Percentiles rank a stretch among this genome's conserved stretches.
Conservation (phyloP, 2,888 invertebrate genomes). For the Prenolepis imparis region DNA sequence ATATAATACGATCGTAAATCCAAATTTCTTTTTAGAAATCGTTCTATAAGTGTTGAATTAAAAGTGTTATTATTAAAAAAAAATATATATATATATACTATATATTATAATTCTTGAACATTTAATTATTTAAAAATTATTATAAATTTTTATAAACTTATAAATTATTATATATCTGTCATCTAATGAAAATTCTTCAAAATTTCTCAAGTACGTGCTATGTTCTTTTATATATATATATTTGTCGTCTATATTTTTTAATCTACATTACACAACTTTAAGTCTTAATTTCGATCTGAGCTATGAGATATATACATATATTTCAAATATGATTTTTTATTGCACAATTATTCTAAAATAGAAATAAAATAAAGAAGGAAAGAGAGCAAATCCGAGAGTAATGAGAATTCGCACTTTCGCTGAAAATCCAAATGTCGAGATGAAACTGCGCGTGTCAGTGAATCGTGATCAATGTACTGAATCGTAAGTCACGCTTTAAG, state of each 20-base stretch:
- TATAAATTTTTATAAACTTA: neutral
- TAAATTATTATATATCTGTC: no score
- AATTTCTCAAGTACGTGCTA: neutral
- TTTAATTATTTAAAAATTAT: neutral
- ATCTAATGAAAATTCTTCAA: neutral
- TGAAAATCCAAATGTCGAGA: constrained; percentile 29
- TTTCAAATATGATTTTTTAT: neutral
- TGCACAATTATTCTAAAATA: neutral
- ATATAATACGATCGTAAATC: neutral
- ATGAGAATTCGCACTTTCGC: constrained; percentile 27
- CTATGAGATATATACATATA: no score
- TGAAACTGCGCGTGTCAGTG: constrained; percentile 31
- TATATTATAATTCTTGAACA: neutral
- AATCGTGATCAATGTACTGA: constrained; percentile 47
- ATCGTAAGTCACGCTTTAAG: constrained; percentile 53
- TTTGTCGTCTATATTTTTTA: no score
- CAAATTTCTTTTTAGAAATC: neutral
- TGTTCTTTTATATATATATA: no score
- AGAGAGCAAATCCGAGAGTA: neutral
- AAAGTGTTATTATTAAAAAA: neutral
- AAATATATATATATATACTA: neutral
- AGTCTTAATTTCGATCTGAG: no score
- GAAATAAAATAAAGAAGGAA: neutral
- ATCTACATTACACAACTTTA: no score
- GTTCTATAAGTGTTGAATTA: neutral